Percentiles rank a stretch among this genome's conserved stretches.
phyloP scores from a whole-genome alignment of 1,140 invertebrate species.

The Drosophila nikananu region DNA sequence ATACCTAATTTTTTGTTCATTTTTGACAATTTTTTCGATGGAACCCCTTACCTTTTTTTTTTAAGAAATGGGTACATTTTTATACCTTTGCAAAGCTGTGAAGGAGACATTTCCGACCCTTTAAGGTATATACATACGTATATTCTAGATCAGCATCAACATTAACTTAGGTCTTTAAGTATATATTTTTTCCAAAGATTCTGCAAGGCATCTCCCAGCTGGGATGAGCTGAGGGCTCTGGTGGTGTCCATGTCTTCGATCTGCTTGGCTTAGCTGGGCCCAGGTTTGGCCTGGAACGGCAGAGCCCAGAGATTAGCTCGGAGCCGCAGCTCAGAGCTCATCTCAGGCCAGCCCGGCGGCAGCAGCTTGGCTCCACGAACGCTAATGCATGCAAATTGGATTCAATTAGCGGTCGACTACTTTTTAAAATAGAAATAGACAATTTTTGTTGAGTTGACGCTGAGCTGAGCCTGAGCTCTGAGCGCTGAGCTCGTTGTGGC shows the following conservation, averaged over 20 bases:
- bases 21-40: too few relatives aligned
- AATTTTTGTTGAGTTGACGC: constrained; percentile 25
- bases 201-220: not conserved
- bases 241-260: constrained; percentile 10
- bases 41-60: too few relatives aligned
- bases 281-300: not conserved
- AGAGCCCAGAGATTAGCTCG: constrained; percentile 15
- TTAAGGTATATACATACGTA: too few relatives aligned
- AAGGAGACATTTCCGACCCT: too few relatives aligned
- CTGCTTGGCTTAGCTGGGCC: not conserved
- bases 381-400: constrained; percentile 56
- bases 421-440: constrained; percentile 54
- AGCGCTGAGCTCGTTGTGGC: not conserved
- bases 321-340: constrained; percentile 8
- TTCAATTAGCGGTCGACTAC: constrained; percentile 53
- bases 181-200: not conserved
- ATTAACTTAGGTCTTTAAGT: not conserved
- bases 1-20: too few relatives aligned
- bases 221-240: too few relatives aligned
- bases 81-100: too few relatives aligned
- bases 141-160: too few relatives aligned
- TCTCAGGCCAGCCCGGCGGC: not conserved
- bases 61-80: too few relatives aligned
- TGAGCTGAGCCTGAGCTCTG: not conserved
- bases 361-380: constrained; percentile 22